Percentiles rank a stretch among this genome's conserved stretches.
Evolutionary conservation across 2,888 invertebrate genomes (phyloP).

Genomic region (Phaonia tiefii): DNA sequence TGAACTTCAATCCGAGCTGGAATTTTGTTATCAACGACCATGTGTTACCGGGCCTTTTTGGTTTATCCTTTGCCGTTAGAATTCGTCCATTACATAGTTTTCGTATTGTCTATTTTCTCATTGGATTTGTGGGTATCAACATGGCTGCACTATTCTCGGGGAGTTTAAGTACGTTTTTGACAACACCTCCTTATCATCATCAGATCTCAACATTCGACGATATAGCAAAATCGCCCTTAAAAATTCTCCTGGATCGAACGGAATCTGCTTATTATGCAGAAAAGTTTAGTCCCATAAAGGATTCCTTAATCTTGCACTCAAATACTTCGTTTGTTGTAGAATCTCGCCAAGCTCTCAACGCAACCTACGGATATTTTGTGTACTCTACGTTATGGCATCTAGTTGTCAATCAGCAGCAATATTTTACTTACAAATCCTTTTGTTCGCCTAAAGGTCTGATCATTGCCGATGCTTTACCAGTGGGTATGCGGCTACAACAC

Average conservation of each 20-base stretch:
- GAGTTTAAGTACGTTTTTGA: neutral
- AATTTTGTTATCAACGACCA: neutral
- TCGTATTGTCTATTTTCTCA: neutral
- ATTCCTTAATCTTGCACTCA: too few species aligned
- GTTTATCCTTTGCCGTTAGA: conserved; percentile 2
- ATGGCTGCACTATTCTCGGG: neutral
- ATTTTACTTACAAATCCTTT: conserved; percentile 30
- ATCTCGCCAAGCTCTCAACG: conserved; percentile 46
- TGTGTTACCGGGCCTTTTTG: conserved; percentile 22
- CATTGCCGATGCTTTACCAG: neutral
- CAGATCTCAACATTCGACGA: conserved; percentile 2
- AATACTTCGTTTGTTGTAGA: neutral
- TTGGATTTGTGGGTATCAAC: neutral
- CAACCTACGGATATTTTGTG: conserved; percentile 38
- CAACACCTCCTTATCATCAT: neutral
- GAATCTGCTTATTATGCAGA: neutral
- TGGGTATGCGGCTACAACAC: conserved; percentile 23
- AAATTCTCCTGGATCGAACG: neutral
- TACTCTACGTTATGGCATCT: conserved; percentile 36
- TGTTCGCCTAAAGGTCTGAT: conserved; percentile 10
- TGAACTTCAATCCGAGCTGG: too few species aligned
- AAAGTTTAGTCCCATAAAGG: neutral
- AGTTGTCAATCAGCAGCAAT: conserved; percentile 26
- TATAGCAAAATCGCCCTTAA: neutral
- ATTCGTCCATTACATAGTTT: neutral